phyloP scores from a whole-genome alignment of 2,797 vertebrate species.

The Momotus momota region DNA sequence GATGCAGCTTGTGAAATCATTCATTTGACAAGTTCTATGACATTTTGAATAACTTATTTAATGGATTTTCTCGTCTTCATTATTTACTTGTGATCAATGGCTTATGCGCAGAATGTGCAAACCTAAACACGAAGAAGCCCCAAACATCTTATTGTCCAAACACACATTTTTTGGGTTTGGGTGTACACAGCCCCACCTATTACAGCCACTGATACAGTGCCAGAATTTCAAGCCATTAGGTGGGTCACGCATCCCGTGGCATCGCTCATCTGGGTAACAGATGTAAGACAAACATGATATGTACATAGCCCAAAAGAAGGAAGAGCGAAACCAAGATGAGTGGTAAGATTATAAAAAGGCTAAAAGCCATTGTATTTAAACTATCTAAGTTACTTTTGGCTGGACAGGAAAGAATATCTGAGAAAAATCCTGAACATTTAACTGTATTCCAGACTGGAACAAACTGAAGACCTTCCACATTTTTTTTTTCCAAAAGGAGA shows the following conservation, averaged over 20 bases:
- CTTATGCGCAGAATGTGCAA: constrained; percentile 11
- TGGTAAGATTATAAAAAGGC: not conserved
- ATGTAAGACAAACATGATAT: not conserved
- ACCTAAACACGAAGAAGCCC: constrained; percentile 23
- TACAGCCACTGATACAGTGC: not conserved
- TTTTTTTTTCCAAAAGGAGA: not conserved
- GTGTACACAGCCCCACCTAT: constrained; percentile 13
- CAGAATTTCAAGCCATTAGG: constrained; percentile 10
- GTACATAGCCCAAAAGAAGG: not conserved
- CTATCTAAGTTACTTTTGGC: not conserved
- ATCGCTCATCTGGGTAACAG: constrained; percentile 23
- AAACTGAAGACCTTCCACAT: not conserved
- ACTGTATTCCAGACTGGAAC: not conserved
- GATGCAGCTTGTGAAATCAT: not conserved
- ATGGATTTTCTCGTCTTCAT: constrained; percentile 11
- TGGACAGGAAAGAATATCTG: not conserved
- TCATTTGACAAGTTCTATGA: not conserved
- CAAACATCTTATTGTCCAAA: not conserved
- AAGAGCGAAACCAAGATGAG: not conserved
- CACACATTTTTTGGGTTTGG: constrained; percentile 18
- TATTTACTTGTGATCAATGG: constrained; percentile 13
- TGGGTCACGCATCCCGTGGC: not conserved
- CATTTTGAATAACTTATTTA: constrained; percentile 35
- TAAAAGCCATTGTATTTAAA: not conserved
- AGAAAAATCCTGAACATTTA: not conserved